Percentiles rank a stretch among this genome's conserved stretches.
Evolutionary conservation across 2,113 vertebrate genomes (phyloP).

Genomic region (Rallus limicola): DNA sequence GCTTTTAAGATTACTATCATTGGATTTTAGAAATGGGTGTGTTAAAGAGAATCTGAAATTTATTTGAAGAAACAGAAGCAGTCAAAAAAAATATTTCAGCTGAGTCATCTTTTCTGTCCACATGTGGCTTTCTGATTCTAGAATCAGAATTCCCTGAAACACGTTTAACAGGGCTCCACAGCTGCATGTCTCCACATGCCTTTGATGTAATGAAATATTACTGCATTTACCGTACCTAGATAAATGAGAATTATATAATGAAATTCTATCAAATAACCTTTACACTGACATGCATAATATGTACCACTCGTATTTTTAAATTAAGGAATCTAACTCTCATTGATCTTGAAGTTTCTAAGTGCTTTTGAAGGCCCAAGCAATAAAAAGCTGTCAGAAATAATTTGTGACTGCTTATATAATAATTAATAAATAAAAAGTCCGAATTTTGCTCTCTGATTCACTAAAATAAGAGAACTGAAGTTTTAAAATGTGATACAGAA

Average conservation of each 20-base stretch:
- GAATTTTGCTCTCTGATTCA: not conserved
- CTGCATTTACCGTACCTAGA: not conserved
- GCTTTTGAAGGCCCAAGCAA: not conserved
- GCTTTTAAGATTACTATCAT: not conserved
- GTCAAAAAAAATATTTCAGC: not conserved
- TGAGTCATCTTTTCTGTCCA: not conserved
- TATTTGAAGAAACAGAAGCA: not conserved
- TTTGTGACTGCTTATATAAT: not conserved
- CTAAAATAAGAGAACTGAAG: not conserved
- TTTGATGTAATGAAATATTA: constrained; percentile 11
- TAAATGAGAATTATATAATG: not conserved
- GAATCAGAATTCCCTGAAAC: not conserved
- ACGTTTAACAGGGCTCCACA: not conserved
- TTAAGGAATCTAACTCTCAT: not conserved
- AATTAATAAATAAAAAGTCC: not conserved
- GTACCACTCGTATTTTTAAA: not conserved
- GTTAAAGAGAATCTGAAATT: not conserved
- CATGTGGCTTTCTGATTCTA: not conserved
- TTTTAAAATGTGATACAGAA: not conserved
- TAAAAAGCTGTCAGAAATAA: constrained; percentile 6
- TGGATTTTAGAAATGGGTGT: not conserved
- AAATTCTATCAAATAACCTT: constrained; percentile 1
- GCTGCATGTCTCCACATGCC: not conserved
- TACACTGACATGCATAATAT: not conserved
- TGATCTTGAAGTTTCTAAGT: not conserved